Evolutionary conservation across 2,888 invertebrate genomes (phyloP).

Genomic region (Theretra japonica): DNA sequence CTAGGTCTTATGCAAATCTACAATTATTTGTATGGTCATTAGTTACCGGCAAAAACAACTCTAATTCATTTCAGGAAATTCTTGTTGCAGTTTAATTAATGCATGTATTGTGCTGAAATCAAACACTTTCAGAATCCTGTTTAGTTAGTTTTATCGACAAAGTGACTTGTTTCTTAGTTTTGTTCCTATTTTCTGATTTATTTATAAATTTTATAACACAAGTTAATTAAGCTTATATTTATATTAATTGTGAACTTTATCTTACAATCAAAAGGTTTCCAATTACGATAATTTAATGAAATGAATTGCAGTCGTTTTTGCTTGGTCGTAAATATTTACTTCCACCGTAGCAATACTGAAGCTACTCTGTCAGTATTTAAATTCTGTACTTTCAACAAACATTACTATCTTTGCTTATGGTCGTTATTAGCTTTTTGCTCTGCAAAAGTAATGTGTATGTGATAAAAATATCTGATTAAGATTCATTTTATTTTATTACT

Average conservation of each 20-base stretch:
- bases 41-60: neutral
- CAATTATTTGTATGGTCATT: neutral
- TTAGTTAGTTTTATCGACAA: neutral
- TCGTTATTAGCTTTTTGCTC: slow-evolving; percentile 52
- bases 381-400: slow-evolving; percentile 67
- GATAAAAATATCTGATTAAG: slow-evolving; percentile 77
- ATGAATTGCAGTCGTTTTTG: slow-evolving; percentile 6
- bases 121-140: neutral
- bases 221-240: too few species aligned
- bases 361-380: slow-evolving; percentile 54
- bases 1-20: neutral
- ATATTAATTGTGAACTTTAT: too few species aligned
- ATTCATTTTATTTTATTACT: slow-evolving; percentile 73
- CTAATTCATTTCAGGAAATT: neutral
- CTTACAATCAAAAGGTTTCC: too few species aligned
- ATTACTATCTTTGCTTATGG: slow-evolving; percentile 57
- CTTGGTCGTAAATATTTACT: neutral
- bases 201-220: too few species aligned
- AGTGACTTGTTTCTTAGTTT: neutral
- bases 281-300: neutral
- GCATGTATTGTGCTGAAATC: neutral
- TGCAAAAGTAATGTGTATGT: slow-evolving; percentile 72
- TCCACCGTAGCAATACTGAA: neutral
- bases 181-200: neutral
- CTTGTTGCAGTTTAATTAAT: neutral